Evolutionary conservation across 2,888 invertebrate species (phyloP).

Genomic region (Pristionchus fissidentatus): DNA sequence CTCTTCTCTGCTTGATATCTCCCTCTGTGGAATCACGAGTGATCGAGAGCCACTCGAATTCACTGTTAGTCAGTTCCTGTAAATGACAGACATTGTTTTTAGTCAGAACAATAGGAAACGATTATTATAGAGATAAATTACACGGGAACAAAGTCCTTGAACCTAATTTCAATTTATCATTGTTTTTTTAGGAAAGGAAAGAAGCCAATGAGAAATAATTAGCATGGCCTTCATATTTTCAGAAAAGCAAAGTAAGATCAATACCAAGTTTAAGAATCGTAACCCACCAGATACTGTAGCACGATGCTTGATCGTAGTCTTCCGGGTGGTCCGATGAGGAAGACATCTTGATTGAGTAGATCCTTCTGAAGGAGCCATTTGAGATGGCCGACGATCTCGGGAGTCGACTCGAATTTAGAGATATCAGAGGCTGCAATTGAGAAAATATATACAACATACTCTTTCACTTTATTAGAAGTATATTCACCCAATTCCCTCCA

Average conservation of each 20-base stretch:
- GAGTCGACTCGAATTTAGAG: slow-evolving; percentile 79
- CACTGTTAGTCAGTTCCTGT: slow-evolving; percentile 87
- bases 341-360: slow-evolving; percentile 92
- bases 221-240: no score
- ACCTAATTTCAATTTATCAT: no score
- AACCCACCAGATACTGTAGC: slow-evolving; percentile 82
- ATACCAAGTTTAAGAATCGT: background rate
- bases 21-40: slow-evolving; percentile 97
- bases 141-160: background rate
- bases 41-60: slow-evolving; percentile 92
- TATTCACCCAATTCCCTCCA: no score
- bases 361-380: slow-evolving; percentile 98
- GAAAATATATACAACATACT: background rate
- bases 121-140: background rate
- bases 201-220: no score
- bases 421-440: slow-evolving; percentile 52
- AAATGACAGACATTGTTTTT: slow-evolving; percentile 35
- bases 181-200: no score
- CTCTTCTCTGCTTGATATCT: slow-evolving; percentile 93
- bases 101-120: background rate
- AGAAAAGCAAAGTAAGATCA: slow-evolving; percentile 30
- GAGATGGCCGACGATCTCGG: slow-evolving; percentile 83
- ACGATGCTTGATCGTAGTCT: slow-evolving; percentile 87
- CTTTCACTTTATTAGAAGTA: background rate
- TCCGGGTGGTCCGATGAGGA: slow-evolving; percentile 92